phyloP scores from a whole-genome alignment of 2,113 vertebrate genomes.

The Chiloscyllium plagiosum region DNA sequence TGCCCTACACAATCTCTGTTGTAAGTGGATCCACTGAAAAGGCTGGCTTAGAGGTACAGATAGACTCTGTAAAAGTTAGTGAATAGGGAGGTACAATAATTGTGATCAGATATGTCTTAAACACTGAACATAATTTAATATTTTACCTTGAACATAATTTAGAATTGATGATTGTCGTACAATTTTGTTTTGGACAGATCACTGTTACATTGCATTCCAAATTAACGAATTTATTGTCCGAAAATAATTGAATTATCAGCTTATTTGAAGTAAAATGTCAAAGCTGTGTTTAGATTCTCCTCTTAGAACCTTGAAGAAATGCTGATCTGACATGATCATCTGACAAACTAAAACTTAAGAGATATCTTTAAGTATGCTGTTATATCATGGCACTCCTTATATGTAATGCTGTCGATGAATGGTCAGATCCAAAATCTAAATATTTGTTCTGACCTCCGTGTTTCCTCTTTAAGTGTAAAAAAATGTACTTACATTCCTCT shows the following conservation, averaged over 20 bases:
- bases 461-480: background rate
- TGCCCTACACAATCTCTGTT: too few species aligned
- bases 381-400: background rate
- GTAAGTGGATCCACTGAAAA: background rate
- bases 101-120: background rate
- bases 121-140: too few species aligned
- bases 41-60: background rate
- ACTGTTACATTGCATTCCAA: background rate
- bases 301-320: background rate
- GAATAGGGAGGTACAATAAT: background rate
- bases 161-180: background rate
- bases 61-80: background rate
- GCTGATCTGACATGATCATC: background rate
- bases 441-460: background rate
- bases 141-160: background rate
- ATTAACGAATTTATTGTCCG: background rate
- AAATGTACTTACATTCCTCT: background rate
- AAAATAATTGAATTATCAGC: background rate
- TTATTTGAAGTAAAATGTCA: too few species aligned
- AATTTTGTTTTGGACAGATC: background rate
- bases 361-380: background rate
- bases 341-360: background rate
- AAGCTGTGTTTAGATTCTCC: background rate
- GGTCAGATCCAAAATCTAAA: background rate
- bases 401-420: background rate